These are phyloP conservation scores for Pimpla rufipes DNA, from an alignment of 2,888 invertebrate species.

Conservation along the genomic window DNA sequence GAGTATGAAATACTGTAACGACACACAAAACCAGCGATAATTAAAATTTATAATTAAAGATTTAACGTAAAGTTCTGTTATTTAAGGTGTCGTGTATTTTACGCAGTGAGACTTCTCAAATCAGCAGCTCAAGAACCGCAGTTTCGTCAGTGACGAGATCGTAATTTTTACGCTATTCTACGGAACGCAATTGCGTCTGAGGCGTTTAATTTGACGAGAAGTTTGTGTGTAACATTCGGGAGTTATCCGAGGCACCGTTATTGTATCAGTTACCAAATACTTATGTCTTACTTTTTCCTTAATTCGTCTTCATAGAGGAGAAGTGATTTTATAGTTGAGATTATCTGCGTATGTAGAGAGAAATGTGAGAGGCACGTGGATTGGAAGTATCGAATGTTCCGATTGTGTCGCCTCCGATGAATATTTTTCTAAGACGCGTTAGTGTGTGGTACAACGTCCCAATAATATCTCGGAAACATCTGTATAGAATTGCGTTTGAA, in stretches of 20 bases:
- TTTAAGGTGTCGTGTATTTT: conserved; percentile 20
- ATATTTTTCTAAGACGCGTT: conserved; percentile 74
- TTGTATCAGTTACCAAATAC: conserved; percentile 34
- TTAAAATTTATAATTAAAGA: conserved; percentile 4
- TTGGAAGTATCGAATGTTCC: background rate
- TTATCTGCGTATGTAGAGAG: background rate
- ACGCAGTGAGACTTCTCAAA: background rate
- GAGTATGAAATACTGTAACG: background rate
- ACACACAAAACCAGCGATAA: background rate
- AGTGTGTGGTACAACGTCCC: background rate
- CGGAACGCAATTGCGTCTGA: background rate
- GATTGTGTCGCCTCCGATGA: conserved; percentile 37
- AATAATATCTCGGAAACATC: conserved; percentile 29
- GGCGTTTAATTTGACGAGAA: background rate
- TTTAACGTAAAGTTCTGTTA: conserved; percentile 15
- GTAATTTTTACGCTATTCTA: conserved; percentile 1
- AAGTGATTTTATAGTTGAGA: background rate
- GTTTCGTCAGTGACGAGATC: background rate
- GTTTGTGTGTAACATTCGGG: background rate
- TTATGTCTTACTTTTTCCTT: background rate
- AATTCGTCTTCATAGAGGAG: background rate
- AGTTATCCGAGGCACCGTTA: background rate
- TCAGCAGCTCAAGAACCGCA: background rate
- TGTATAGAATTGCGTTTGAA: conserved; percentile 73
- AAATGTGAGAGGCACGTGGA: background rate